Percentiles rank a stretch among this genome's conserved stretches.
Conservation (phyloP, 2,797 vertebrate genomes). For the Lateolabrax maculatus region DNA sequence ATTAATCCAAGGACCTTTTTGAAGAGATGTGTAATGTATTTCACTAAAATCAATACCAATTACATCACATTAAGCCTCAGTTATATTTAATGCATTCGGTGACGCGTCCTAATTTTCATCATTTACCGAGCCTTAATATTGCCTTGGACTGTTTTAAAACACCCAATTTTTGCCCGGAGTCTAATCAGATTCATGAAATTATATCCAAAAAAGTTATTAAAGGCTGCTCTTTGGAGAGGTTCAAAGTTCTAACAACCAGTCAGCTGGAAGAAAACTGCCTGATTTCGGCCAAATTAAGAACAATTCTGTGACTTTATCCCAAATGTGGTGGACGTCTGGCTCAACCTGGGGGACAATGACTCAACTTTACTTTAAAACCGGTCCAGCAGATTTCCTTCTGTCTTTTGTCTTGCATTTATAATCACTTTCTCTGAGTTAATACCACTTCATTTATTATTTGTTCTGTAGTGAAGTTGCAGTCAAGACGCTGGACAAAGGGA, state of each 20-base stretch:
- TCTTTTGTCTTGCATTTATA: neutral
- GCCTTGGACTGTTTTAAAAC: neutral
- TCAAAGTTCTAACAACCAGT: neutral
- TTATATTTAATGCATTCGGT: neutral
- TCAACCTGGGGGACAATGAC: neutral
- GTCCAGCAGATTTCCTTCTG: neutral
- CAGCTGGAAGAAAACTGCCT: neutral
- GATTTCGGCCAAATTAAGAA: neutral
- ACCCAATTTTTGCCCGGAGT: neutral
- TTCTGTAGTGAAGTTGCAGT: constrained; percentile 9
- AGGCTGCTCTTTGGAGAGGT: neutral
- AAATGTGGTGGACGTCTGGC: neutral
- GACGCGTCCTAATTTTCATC: neutral
- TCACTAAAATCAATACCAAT: neutral
- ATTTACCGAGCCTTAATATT: neutral
- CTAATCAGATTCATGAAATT: neutral
- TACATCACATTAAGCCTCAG: neutral
- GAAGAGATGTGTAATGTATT: neutral
- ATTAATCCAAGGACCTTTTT: neutral
- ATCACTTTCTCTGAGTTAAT: neutral
- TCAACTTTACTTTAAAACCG: no score
- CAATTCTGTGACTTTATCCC: neutral
- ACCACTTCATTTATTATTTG: no score
- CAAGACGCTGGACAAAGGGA: constrained; percentile 13
- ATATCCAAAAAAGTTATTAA: neutral